Percentiles rank a stretch among this genome's conserved stretches.
Conservation (phyloP, 2,797 vertebrate species). For the Esox masquinongy region DNA sequence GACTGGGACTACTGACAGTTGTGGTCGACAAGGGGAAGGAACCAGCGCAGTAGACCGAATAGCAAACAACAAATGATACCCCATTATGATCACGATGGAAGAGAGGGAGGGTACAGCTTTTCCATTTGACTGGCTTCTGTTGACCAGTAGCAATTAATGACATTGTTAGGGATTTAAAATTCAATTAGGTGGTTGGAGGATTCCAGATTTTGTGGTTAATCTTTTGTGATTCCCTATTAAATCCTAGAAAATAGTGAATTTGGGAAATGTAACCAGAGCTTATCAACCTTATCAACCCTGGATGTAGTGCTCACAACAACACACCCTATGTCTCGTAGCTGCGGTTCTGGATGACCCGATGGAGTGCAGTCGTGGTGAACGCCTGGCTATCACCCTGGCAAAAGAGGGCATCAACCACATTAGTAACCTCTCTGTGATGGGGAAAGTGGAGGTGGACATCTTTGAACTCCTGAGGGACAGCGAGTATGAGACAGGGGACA, state of each 20-base stretch:
- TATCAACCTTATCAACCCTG: background rate
- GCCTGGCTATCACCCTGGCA: slow-evolving; percentile 83
- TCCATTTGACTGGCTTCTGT: no score
- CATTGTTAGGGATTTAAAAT: background rate
- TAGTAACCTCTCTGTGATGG: slow-evolving; percentile 76
- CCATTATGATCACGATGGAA: no score
- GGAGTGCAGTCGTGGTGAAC: slow-evolving; percentile 84
- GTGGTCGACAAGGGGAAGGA: no score
- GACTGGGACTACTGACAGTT: no score
- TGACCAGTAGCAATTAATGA: background rate
- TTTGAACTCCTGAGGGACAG: slow-evolving; percentile 85
- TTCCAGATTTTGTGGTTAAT: background rate
- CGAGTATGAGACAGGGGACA: slow-evolving; percentile 84
- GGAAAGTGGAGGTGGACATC: slow-evolving; percentile 83
- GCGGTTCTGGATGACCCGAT: slow-evolving; percentile 85
- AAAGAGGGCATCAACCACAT: slow-evolving; percentile 81
- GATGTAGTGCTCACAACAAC: background rate
- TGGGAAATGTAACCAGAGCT: background rate
- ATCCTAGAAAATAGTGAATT: background rate
- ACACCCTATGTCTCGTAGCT: slow-evolving; percentile 54
- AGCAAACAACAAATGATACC: no score
- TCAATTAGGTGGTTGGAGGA: background rate
- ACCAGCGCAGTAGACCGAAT: no score
- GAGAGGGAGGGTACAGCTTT: no score
- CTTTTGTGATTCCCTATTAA: background rate